phyloP scores from a whole-genome alignment of 2,797 vertebrate species.

The Sparidentex hasta region DNA sequence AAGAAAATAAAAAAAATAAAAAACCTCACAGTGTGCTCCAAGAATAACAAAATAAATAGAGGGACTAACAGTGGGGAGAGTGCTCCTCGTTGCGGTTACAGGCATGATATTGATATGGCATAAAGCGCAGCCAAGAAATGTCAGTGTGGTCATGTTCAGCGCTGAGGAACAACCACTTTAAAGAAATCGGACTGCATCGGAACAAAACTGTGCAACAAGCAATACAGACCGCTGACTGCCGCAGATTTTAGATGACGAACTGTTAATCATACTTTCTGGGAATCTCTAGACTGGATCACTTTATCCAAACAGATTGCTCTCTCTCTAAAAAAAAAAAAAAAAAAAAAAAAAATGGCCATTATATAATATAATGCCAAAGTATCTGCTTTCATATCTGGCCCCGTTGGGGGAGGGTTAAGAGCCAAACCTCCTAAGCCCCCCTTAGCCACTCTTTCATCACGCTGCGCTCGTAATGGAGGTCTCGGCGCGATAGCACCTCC shows the following conservation, averaged over 20 bases:
- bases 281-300: conserved; percentile 12
- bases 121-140: conserved; percentile 16
- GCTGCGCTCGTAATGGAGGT: conserved; percentile 77
- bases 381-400: conserved; percentile 70
- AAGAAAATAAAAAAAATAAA: not conserved
- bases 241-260: not conserved
- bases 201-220: not conserved
- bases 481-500: conserved; percentile 64
- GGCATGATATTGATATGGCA: conserved; percentile 10
- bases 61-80: not conserved
- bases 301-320: conserved; percentile 29
- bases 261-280: not conserved
- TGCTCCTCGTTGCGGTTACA: conserved; percentile 10
- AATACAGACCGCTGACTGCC: conserved; percentile 1
- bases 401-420: conserved; percentile 59
- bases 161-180: conserved; percentile 18
- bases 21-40: not conserved
- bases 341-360: not conserved
- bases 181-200: not conserved
- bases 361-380: conserved; percentile 59
- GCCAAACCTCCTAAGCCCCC: conserved; percentile 68
- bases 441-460: conserved; percentile 81
- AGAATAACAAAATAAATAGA: not conserved
- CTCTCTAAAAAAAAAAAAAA: conserved; percentile 8
- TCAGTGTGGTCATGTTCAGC: conserved; percentile 24